A percentile compares a stretch with the other conserved stretches of the same genome.
These are phyloP conservation scores for Haliclona indistincta DNA, from an alignment of 37 sponge, comb jelly and placozoan genomes.

Conservation along the genomic window DNA sequence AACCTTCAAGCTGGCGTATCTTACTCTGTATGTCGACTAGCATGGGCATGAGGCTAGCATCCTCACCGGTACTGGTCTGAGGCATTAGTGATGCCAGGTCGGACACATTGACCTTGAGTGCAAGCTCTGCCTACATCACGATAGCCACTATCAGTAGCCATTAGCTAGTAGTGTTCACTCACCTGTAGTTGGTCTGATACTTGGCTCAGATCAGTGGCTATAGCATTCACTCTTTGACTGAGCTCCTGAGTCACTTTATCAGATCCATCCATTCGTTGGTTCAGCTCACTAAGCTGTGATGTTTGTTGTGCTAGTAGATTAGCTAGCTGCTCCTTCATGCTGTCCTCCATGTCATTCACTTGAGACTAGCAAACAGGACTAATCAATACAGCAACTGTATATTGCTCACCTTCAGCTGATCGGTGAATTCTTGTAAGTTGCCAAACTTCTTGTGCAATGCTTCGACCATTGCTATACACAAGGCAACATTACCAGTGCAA, in stretches of 20 bases:
- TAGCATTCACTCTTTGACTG: not conserved
- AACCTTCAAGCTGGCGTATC: constrained; percentile 65
- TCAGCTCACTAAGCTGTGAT: no score
- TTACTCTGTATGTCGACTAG: constrained; percentile 81
- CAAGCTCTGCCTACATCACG: constrained; percentile 18
- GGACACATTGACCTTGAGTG: constrained; percentile 47
- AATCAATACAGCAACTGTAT: no score
- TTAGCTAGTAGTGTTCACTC: not conserved
- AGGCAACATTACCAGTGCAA: no score
- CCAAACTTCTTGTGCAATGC: no score
- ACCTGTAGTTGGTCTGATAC: not conserved
- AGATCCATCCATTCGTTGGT: no score
- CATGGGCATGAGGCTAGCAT: constrained; percentile 55
- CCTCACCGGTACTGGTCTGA: not conserved
- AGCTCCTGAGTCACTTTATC: not conserved
- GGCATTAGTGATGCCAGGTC: constrained; percentile 71
- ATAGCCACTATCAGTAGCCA: not conserved
- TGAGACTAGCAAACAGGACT: no score
- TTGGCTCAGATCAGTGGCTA: not conserved
- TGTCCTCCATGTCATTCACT: no score
- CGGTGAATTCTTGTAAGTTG: no score
- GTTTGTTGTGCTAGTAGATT: no score
- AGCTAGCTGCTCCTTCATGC: no score
- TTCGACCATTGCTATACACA: no score
- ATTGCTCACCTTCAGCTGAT: no score